Conservation (phyloP, 2,797 vertebrate species). For the Geotria australis region DNA sequence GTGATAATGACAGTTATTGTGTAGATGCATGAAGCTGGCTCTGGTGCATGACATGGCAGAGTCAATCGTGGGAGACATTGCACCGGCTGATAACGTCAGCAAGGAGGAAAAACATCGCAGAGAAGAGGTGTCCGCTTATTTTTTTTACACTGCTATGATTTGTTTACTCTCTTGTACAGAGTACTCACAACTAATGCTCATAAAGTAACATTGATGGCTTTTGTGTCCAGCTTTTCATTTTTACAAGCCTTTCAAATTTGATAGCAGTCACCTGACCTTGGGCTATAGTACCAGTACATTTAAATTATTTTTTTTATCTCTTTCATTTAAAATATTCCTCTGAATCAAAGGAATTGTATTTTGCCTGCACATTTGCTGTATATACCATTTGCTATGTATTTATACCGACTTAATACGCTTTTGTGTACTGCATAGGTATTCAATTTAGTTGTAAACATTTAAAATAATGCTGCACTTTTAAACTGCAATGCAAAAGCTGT, state of each 20-base stretch:
- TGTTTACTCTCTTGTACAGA: neutral
- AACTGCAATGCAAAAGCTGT: too few relatives aligned
- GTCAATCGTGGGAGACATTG: slow-evolving; percentile 86
- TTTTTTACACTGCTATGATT: neutral
- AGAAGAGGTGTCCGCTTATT: slow-evolving; percentile 26
- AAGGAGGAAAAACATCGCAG: slow-evolving; percentile 66
- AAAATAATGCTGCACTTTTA: too few relatives aligned
- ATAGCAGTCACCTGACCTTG: neutral
- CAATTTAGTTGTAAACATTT: too few relatives aligned
- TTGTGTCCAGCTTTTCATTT: neutral
- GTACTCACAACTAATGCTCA: neutral
- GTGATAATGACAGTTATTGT: neutral
- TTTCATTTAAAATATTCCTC: too few relatives aligned
- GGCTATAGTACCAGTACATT: too few relatives aligned
- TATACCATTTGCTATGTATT: too few relatives aligned
- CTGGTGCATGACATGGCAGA: slow-evolving; percentile 94
- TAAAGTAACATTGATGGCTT: neutral
- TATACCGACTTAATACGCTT: too few relatives aligned
- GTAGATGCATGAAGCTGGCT: slow-evolving; percentile 65
- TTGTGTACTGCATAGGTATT: too few relatives aligned
- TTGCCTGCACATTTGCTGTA: too few relatives aligned
- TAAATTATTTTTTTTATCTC: too few relatives aligned
- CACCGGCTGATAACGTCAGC: slow-evolving; percentile 68
- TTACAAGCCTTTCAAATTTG: neutral
- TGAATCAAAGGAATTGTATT: too few relatives aligned